Percentiles rank a stretch among this genome's conserved stretches.
Conservation (phyloP, 2,888 invertebrate genomes). For the Calameuta pallipes region DNA sequence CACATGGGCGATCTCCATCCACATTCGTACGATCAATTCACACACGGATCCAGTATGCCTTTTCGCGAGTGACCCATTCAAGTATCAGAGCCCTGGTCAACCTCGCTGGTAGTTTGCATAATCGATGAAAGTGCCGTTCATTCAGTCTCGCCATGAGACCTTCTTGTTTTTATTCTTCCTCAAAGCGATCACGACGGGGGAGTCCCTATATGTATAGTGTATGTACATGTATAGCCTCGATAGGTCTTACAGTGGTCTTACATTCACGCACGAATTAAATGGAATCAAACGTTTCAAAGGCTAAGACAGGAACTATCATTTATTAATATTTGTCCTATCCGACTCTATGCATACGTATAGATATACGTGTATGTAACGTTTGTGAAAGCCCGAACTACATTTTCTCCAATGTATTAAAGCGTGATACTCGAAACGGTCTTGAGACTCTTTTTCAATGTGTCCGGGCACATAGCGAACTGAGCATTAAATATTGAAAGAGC, state of each 20-base stretch:
- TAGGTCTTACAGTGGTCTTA: not conserved
- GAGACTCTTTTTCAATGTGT: not conserved
- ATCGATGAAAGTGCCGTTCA: not conserved
- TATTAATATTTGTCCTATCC: not conserved
- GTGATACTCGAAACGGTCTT: not conserved
- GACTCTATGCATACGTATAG: not conserved
- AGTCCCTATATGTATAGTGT: not conserved
- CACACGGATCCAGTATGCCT: too few species aligned
- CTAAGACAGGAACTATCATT: not conserved
- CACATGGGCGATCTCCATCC: not conserved
- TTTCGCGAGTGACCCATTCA: not conserved
- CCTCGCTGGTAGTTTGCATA: not conserved
- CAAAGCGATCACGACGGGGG: not conserved
- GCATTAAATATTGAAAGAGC: not conserved
- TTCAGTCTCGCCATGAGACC: not conserved
- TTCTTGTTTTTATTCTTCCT: not conserved
- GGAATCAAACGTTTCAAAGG: not conserved
- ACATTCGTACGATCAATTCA: not conserved
- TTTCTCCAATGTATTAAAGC: slow-evolving; percentile 20
- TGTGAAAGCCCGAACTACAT: slow-evolving; percentile 15
- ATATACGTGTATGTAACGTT: slow-evolving; percentile 2
- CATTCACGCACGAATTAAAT: not conserved
- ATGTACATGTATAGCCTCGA: not conserved
- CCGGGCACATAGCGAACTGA: not conserved
- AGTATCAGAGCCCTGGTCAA: not conserved